phyloP scores from a whole-genome alignment of 2,113 vertebrate genomes.

The Malaclemys terrapin region DNA sequence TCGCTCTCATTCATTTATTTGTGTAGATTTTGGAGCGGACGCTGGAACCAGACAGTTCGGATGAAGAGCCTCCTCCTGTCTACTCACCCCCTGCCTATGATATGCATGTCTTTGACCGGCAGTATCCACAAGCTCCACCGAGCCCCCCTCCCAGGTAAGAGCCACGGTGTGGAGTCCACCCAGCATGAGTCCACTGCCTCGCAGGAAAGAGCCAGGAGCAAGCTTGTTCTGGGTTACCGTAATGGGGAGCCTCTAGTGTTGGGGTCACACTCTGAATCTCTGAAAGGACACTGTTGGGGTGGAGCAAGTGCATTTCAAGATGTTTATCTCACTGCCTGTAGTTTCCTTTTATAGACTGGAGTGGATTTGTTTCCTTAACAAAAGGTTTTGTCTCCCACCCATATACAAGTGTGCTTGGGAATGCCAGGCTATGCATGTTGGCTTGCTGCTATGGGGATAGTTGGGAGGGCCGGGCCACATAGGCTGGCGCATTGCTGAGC shows the following conservation, averaged over 20 bases:
- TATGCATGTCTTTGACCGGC: conserved; percentile 87
- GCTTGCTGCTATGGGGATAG: neutral
- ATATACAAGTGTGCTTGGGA: neutral
- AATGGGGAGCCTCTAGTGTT: neutral
- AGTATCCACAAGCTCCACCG: conserved; percentile 83
- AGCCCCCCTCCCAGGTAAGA: conserved; percentile 90
- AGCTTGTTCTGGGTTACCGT: neutral
- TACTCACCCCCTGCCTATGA: conserved; percentile 95
- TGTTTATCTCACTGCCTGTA: neutral
- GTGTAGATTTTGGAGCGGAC: conserved; percentile 93
- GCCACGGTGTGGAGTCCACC: neutral
- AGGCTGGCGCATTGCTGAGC: neutral
- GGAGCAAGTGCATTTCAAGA: neutral
- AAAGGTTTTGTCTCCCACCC: neutral
- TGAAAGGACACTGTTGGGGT: neutral
- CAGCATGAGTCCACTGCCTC: neutral
- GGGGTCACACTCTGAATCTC: neutral
- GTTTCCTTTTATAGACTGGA: neutral
- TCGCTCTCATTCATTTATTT: neutral
- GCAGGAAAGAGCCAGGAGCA: neutral
- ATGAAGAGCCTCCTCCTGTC: conserved; percentile 95
- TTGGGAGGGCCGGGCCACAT: neutral
- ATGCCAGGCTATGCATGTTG: neutral
- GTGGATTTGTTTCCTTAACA: neutral
- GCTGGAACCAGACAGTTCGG: conserved; percentile 95